Base-by-base conservation (phyloP, 2,888 invertebrate species). In the Ophioninae sp. region DNA sequence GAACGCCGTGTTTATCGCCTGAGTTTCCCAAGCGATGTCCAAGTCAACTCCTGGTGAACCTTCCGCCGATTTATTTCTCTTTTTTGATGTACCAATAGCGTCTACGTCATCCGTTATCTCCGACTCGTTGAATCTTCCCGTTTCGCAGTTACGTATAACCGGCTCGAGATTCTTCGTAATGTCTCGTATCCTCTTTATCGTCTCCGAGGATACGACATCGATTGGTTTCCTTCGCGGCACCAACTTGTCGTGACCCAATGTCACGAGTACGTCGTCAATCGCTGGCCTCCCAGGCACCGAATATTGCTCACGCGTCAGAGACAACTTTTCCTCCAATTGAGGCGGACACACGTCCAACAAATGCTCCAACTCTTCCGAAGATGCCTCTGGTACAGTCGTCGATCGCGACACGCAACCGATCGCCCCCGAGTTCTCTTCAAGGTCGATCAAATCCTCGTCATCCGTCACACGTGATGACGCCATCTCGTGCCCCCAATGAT, bases 201-300 rank as follows among this genome's bases (percentile, higher is more conserved):
- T 93, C 80, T 93, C 92, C 44, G 90, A 90, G 3, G 92, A 92
- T 1, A 92, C 92, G 0, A 93, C 92, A 84, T 93, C 93, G 83
- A 93, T 93, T 39, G 92, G 88, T 73, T 91, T 92, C 2, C 89
- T 87, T 1, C 89, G 87, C 9, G 93, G 92, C 0, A 92, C 90
- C 9, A 92, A 90, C 78, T 92, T 90, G 78, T 93, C 93, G 76
- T 93, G 92, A 6, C 92, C 92, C 56, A 93, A 76, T 6, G 91
- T 92, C 58, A 93, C 92, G 56, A 92, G 85, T 8, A 92, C 88
- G 68, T 90, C 89, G 5, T 86, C 87, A 22, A 87, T 87, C 17
- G 90, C 89, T 17, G 17, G 84, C 44, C 82, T 77, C 6, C 85
- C 85, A 6, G 87, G 83, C n/a, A 87, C 87, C 65, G 90, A 87